Evolutionary conservation across 2,113 vertebrate species (phyloP).

Genomic region (Pseudorhombus dupliciocellatus): DNA sequence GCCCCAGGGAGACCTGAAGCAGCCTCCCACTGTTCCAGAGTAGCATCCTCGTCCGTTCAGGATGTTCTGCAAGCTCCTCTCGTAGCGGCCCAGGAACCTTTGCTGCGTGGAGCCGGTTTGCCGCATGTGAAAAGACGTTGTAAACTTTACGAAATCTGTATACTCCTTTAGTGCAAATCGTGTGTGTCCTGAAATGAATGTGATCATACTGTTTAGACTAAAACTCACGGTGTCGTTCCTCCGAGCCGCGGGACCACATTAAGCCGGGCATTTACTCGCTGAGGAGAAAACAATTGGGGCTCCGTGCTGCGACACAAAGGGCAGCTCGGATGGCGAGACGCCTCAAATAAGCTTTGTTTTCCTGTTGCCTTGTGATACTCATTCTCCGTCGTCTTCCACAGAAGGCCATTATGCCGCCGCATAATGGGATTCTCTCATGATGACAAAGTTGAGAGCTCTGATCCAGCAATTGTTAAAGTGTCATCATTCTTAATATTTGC

Average conservation of each 20-base stretch:
- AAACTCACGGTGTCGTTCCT: constrained; percentile 10
- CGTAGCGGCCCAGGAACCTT: constrained; percentile 29
- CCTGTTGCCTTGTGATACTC: constrained; percentile 59
- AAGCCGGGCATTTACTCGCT: constrained; percentile 60
- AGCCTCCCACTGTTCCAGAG: constrained; percentile 46
- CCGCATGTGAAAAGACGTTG: constrained; percentile 54
- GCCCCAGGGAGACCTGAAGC: constrained; percentile 9
- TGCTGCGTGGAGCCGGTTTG: constrained; percentile 17
- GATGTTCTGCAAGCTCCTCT: constrained; percentile 34
- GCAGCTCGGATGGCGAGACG: constrained; percentile 38
- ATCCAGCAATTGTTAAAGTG: constrained; percentile 62
- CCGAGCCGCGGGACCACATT: constrained; percentile 48
- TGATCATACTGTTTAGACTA: not conserved
- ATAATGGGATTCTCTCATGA: constrained; percentile 65
- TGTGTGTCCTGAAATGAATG: constrained; percentile 15
- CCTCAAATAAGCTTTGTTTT: constrained; percentile 69
- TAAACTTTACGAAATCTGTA: constrained; percentile 27
- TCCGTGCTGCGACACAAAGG: constrained; percentile 44
- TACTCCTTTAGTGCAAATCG: constrained; percentile 27
- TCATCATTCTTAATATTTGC: constrained; percentile 69
- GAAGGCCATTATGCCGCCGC: constrained; percentile 50
- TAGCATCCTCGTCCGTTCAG: constrained; percentile 41
- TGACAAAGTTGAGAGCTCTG: constrained; percentile 60
- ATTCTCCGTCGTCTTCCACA: constrained; percentile 46
- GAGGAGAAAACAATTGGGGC: constrained; percentile 72